Base-by-base conservation (phyloP, 2,888 invertebrate species). In the Lithophane leautieri region DNA sequence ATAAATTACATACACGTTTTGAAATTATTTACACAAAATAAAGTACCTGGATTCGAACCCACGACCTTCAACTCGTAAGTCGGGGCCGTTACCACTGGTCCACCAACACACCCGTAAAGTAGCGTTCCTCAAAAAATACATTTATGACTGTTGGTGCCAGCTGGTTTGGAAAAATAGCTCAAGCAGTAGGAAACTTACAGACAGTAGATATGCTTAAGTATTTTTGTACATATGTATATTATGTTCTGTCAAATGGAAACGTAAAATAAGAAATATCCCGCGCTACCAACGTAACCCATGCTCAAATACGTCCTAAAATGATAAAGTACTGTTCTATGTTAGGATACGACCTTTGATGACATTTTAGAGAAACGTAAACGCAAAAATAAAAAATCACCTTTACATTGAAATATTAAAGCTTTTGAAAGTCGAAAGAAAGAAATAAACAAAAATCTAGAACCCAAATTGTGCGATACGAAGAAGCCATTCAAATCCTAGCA, bases 401-500 rank as follows among this genome's bases (percentile, higher is more conserved):
- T 54, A 54, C 11, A 42, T 11, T 56, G 2, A 11, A 79, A 63
- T 47, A 34, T 25, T 1, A 66, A 52, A 9, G 19, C 19, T 60
- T 40, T 34, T 16, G 4, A 71, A 66, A 34, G n/a, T 34, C 14
- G 0, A 19, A 14, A 1, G 42, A 72, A 65, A 0, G 25, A 77
- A 70, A 63, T 70, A 61, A 76, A 71, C 42, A 68, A 22, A 60
- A 40, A 14, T 42, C 11, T 28, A n/a, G n/a, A 52, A 56, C 11
- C 44, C 1, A 52, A 56, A 69, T 68, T n/a, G 8, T 54, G n/a
- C 67, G 11, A 69, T 66, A 42, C 8, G 58, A 78, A 68, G 54
- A 63, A 78, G 34, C 62, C 58, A 54, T 81, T 68, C 25, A 73
- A 82, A 74, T 63, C n/a, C 50, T 61, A 70, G 61, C 54, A 56